These are phyloP conservation scores for Chlorops oryzae DNA, from an alignment of 1,140 invertebrate species.

Conservation along the genomic window DNA sequence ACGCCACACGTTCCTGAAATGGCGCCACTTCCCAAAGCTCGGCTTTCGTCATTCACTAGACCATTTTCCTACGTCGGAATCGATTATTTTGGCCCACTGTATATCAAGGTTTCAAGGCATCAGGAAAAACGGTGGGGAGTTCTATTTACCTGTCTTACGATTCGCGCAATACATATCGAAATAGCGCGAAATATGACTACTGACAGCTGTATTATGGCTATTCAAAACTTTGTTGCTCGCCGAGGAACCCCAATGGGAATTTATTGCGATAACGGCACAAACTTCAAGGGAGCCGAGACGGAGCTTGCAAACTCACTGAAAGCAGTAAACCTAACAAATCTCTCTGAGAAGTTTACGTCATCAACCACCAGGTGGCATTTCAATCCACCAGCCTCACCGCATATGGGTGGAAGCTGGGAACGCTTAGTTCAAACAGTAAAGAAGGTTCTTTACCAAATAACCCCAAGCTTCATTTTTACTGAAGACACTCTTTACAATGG, in stretches of 20 bases:
- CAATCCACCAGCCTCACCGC: conserved; percentile 40
- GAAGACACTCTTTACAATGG: no score
- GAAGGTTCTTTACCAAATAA: conserved; percentile 28
- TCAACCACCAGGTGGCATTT: conserved; percentile 33
- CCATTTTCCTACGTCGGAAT: conserved; percentile 21
- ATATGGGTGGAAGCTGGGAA: conserved; percentile 48
- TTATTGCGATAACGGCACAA: conserved; percentile 43
- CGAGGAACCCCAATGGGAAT: conserved; percentile 31
- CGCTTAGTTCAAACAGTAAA: conserved; percentile 40
- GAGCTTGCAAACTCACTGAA: not conserved
- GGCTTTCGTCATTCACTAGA: conserved; percentile 19
- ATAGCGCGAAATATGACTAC: not conserved
- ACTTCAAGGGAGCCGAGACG: conserved; percentile 34
- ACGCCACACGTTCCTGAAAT: conserved; percentile 17
- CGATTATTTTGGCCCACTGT: conserved; percentile 8
- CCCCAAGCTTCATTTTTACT: no score
- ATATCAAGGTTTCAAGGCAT: conserved; percentile 21
- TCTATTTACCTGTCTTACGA: conserved; percentile 41
- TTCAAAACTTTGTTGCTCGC: conserved; percentile 45
- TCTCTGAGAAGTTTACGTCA: not conserved
- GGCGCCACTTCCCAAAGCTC: conserved; percentile 17
- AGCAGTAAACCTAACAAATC: not conserved
- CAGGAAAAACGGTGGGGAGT: conserved; percentile 38
- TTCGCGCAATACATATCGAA: conserved; percentile 27
- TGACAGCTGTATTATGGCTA: not conserved